Evolutionary conservation across 2,888 invertebrate species (phyloP).

Genomic region (Baronia brevicornis): DNA sequence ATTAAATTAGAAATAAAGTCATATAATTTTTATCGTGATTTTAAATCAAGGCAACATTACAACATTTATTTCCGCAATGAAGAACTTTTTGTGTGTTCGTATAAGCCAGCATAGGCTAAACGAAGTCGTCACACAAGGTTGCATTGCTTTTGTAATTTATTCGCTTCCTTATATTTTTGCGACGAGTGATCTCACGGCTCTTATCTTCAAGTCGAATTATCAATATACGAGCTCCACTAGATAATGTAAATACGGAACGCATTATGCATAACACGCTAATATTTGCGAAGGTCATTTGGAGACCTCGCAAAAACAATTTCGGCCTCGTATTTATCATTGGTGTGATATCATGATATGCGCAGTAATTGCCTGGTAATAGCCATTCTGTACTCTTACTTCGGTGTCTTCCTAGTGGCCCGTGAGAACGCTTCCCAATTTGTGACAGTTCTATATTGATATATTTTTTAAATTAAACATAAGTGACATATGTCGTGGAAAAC

Average conservation of each 20-base stretch:
- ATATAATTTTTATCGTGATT: background rate
- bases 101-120: background rate
- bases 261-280: slow-evolving; percentile 67
- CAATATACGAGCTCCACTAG: slow-evolving; percentile 37
- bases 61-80: background rate
- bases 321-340: slow-evolving; percentile 65
- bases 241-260: slow-evolving; percentile 44
- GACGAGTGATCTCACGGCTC: slow-evolving; percentile 38
- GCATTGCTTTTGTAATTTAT: slow-evolving; percentile 1
- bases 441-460: no score
- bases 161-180: slow-evolving; percentile 41
- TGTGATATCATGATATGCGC: slow-evolving; percentile 61
- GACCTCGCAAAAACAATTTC: slow-evolving; percentile 62
- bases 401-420: slow-evolving; percentile 30
- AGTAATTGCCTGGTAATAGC: slow-evolving; percentile 48
- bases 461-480: slow-evolving; percentile 4
- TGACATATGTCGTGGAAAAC: slow-evolving; percentile 38
- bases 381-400: slow-evolving; percentile 38
- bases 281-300: slow-evolving; percentile 54
- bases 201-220: slow-evolving; percentile 39
- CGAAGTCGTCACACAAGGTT: slow-evolving; percentile 7
- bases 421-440: slow-evolving; percentile 9
- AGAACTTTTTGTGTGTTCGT: background rate
- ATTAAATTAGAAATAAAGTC: background rate
- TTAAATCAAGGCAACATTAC: slow-evolving; percentile 1